These are phyloP conservation scores for Zeugodacus cucurbitae DNA, from an alignment of 1,140 invertebrate species.

Conservation along the genomic window DNA sequence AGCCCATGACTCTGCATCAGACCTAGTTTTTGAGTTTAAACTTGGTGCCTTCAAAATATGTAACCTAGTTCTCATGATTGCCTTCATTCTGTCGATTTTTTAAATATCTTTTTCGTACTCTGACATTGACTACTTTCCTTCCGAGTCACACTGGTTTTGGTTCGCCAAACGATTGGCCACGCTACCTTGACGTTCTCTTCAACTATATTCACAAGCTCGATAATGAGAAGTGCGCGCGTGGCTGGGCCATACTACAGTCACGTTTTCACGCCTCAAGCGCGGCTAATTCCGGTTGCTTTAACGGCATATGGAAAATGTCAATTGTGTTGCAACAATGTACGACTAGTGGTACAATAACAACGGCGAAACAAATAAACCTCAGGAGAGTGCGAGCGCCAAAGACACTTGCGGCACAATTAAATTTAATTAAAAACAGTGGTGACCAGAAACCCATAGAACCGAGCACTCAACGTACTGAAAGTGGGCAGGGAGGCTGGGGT, in stretches of 20 bases:
- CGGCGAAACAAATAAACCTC: neutral
- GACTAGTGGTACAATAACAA: neutral
- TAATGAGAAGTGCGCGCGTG: neutral
- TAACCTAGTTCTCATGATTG: no score
- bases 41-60: no score
- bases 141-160: neutral
- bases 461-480: neutral
- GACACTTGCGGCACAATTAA: constrained; percentile 20
- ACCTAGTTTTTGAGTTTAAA: no score
- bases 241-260: constrained; percentile 2
- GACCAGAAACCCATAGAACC: neutral
- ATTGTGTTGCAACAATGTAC: neutral
- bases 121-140: no score
- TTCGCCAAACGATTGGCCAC: no score
- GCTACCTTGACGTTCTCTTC: neutral
- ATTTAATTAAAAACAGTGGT: constrained; percentile 28
- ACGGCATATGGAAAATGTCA: constrained; percentile 1
- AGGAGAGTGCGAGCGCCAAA: neutral
- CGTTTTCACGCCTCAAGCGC: constrained; percentile 18
- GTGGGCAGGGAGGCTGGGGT: no score
- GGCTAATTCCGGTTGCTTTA: neutral
- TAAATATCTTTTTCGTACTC: no score
- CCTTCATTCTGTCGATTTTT: no score
- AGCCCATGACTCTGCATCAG: no score
- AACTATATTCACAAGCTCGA: neutral